phyloP scores from a whole-genome alignment of 2,113 vertebrate species.

The Halcyon malimbica region DNA sequence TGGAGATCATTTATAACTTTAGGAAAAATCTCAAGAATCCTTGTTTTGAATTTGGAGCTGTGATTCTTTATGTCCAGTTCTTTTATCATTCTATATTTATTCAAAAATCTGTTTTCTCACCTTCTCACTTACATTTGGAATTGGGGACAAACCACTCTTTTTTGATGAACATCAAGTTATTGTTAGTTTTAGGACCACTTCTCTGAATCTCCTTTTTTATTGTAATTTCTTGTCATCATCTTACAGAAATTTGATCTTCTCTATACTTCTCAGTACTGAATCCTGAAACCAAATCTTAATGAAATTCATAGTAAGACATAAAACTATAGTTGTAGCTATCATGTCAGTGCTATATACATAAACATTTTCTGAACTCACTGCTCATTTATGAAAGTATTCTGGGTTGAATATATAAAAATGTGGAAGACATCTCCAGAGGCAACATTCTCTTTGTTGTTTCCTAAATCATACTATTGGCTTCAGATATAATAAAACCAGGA shows the following conservation, averaged over 20 bases:
- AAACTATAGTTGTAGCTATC: neutral
- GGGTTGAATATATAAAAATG: neutral
- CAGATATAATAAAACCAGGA: neutral
- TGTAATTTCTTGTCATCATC: neutral
- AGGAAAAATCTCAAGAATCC: neutral
- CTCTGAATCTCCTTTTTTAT: neutral
- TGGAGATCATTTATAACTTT: neutral
- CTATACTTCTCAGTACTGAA: neutral
- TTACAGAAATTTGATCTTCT: neutral
- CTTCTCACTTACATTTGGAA: rapidly evolving
- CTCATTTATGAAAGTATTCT: neutral
- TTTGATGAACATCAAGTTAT: neutral
- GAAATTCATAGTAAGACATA: neutral
- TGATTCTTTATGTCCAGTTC: neutral
- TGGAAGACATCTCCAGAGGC: neutral
- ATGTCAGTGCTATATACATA: neutral
- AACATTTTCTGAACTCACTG: neutral
- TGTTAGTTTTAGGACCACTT: neutral
- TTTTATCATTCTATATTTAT: neutral
- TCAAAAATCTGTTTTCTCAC: neutral
- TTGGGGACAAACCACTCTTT: neutral
- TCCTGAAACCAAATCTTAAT: neutral
- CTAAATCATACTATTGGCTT: neutral
- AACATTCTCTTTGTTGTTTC: neutral
- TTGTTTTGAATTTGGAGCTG: neutral